Conservation (phyloP, 1,140 invertebrate species). For the Drosophila melanogaster region DNA sequence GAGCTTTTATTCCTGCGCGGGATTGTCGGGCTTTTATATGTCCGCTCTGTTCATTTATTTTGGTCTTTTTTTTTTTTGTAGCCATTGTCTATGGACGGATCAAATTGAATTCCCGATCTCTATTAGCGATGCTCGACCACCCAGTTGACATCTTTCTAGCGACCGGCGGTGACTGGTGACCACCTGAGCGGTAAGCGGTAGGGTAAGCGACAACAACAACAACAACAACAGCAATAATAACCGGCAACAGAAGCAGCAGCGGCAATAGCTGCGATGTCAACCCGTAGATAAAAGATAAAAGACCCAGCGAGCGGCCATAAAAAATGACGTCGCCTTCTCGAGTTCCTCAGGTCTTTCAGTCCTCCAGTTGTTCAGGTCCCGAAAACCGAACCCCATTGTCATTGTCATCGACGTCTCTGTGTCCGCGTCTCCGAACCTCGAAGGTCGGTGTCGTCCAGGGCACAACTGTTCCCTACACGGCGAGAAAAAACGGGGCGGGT, state of each 20-base stretch:
- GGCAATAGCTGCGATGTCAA: constrained; percentile 62
- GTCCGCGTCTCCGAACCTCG: constrained; percentile 37
- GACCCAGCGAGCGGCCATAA: constrained; percentile 54
- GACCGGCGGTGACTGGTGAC: constrained; percentile 40
- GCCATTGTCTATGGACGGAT: constrained; percentile 33
- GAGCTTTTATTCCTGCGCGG: constrained; percentile 10
- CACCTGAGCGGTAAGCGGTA: constrained; percentile 55
- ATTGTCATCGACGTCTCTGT: constrained; percentile 11
- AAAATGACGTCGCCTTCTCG: constrained; percentile 55
- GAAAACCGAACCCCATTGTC: constrained; percentile 11
- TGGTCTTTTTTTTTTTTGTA: not conserved
- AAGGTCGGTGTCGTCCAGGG: constrained; percentile 17
- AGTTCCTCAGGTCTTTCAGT: not conserved
- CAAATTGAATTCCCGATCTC: constrained; percentile 46
- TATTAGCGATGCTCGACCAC: constrained; percentile 67
- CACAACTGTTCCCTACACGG: constrained; percentile 22
- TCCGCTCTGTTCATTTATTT: not conserved
- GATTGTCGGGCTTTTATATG: not conserved
- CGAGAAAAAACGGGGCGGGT: constrained; percentile 24
- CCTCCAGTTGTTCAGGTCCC: too few species aligned
- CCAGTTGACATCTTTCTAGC: constrained; percentile 49
- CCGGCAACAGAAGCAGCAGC: constrained; percentile 37
- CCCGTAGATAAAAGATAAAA: constrained; percentile 60
- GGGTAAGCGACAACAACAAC: too few species aligned
- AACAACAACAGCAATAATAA: constrained; percentile 13